A percentile compares a stretch with the other conserved stretches of the same genome.
Evolutionary conservation across 2,113 vertebrate genomes (phyloP).

Genomic region (Cheirogaleus medius): DNA sequence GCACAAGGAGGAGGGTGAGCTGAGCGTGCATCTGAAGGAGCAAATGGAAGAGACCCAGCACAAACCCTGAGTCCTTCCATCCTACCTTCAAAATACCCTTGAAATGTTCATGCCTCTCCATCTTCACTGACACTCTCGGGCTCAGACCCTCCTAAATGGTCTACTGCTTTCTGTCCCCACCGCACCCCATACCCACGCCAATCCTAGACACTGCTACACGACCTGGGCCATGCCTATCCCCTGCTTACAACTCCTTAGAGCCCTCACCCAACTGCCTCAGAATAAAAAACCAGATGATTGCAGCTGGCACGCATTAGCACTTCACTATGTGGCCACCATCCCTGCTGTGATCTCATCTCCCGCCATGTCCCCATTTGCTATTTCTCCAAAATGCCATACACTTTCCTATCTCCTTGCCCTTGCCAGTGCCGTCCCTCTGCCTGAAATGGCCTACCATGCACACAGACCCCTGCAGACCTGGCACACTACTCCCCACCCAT

Average conservation of each 20-base stretch:
- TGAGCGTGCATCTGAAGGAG: too few relatives aligned
- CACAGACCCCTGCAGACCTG: neutral
- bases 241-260: neutral
- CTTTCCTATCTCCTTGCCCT: neutral
- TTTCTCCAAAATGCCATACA: neutral
- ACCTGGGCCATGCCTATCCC: too few relatives aligned
- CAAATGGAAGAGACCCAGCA: neutral
- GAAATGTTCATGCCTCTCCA: neutral
- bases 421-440: neutral
- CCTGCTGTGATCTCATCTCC: neutral
- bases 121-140: neutral
- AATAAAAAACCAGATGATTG: neutral
- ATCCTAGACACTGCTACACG: neutral
- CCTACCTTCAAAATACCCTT: neutral
- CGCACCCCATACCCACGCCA: fast-evolving
- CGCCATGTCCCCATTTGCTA: neutral
- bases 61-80: too few relatives aligned
- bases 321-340: neutral
- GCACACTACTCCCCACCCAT: neutral
- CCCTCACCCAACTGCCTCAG: neutral
- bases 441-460: neutral
- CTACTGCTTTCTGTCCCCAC: neutral
- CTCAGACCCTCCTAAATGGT: neutral
- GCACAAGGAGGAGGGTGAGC: neutral
- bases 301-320: neutral